Evolutionary conservation across 2,797 vertebrate genomes (phyloP), one percentile per base, ranked within the genome.

Genomic region (Pipistrellus pygmaeus): DNA sequence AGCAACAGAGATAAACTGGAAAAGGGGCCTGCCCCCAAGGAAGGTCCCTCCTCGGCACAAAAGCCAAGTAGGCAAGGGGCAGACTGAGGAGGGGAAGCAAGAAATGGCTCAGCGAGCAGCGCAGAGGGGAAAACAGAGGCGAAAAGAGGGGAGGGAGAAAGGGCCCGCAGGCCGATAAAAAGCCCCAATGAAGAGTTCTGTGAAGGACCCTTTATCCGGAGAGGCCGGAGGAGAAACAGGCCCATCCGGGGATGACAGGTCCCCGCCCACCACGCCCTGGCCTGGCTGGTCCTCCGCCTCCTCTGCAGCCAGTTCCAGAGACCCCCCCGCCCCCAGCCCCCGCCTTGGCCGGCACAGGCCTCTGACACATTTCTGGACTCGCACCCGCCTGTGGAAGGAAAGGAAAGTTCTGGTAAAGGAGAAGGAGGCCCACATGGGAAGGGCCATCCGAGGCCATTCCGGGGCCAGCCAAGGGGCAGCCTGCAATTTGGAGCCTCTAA

Each of bases 321-420:
- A 44, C 72, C 53, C 72, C 51, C 8, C 25, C 78, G 9, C 51
- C 18, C 82, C 51, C 8, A 21, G 78, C 7, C 82, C 51, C 8
- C n/a, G 73, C 9, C 72, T 15, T 66, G 15, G 51, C 32, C 73
- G 2, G 35, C 55, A 6, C 44, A 27, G 62, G 62, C 69, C 48
- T 44, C 88, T 73, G 62, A 87, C 88, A 82, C 46, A 66, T 82
- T 77, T 69, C 86, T 90, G 85, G 82, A 76, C 77, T 69, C 68
- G 77, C 82, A 35, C 60, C 51, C 17, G 51, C 57, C 69, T 91
- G 30, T 9, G 78, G 85, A 87, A 68, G 1, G 2, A 75, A 91
- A 91, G 78, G 86, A 64, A 91, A 72, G 51, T 78, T 95, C 86
- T 86, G 23, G 82, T 80, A 73, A 88, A 95, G 64, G 55, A 88